Evolutionary conservation across 2,888 invertebrate species (phyloP).

Genomic region (Cheilosia impressa): DNA sequence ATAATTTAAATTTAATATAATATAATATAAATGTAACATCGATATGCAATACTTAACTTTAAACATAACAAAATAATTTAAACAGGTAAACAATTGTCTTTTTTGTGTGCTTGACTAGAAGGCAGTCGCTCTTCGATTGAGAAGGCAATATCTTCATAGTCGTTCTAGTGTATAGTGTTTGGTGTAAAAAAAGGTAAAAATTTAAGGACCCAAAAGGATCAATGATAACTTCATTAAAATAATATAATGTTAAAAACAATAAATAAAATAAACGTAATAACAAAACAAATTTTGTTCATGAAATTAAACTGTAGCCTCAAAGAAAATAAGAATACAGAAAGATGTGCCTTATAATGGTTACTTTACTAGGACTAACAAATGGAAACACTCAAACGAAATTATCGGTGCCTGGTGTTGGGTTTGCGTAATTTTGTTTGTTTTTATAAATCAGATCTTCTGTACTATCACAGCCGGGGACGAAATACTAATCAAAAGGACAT

Average conservation of each 20-base stretch:
- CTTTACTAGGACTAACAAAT: slow-evolving; percentile 60
- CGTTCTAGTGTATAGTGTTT: slow-evolving; percentile 73
- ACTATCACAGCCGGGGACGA: slow-evolving; percentile 84
- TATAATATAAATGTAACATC: slow-evolving; percentile 68
- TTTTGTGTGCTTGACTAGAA: slow-evolving; percentile 76
- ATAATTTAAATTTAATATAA: slow-evolving; percentile 40
- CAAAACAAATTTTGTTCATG: slow-evolving; percentile 13
- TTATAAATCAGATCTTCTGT: slow-evolving; percentile 70
- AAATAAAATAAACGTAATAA: slow-evolving; percentile 37
- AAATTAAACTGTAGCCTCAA: slow-evolving; percentile 63
- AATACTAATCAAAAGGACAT: slow-evolving; percentile 75
- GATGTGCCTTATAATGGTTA: slow-evolving; percentile 12
- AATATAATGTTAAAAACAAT: slow-evolving; percentile 34
- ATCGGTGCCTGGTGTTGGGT: slow-evolving; percentile 48
- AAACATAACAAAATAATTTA: slow-evolving; percentile 75
- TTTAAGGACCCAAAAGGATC: slow-evolving; percentile 71
- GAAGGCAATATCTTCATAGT: slow-evolving; percentile 28
- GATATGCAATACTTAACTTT: slow-evolving; percentile 69
- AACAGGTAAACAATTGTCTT: slow-evolving; percentile 78
- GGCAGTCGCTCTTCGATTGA: slow-evolving; percentile 5
- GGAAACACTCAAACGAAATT: slow-evolving; percentile 50
- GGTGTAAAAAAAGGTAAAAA: slow-evolving; percentile 69
- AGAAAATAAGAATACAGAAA: slow-evolving; percentile 36
- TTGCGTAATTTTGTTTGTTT: slow-evolving; percentile 38
- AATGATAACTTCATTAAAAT: slow-evolving; percentile 54